Evolutionary conservation across 2,888 invertebrate genomes (phyloP).

Genomic region (Scaptomyza flava): DNA sequence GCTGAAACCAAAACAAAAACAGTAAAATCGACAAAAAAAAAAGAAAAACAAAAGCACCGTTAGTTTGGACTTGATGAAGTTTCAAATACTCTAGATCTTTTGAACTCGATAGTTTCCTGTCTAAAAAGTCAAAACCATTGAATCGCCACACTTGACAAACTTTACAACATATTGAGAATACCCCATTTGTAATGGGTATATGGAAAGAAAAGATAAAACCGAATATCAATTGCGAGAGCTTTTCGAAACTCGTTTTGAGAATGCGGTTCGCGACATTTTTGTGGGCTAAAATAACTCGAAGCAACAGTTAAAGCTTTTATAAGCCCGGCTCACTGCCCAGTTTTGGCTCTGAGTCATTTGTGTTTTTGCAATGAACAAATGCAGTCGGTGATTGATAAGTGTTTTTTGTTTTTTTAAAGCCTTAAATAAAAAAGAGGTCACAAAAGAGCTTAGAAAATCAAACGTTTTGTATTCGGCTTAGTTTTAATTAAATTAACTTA

Average conservation of each 20-base stretch:
- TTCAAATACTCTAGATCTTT: not conserved
- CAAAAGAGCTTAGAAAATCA: not conserved
- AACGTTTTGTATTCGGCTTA: not conserved
- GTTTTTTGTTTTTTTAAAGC: conserved; percentile 4
- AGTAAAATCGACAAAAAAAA: conserved; percentile 32
- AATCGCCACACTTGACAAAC: too few species aligned
- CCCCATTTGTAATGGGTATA: conserved; percentile 7
- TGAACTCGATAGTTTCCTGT: too few species aligned
- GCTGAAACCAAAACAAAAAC: conserved; percentile 50
- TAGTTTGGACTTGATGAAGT: not conserved
- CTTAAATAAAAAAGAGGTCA: conserved; percentile 5
- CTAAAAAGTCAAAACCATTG: too few species aligned
- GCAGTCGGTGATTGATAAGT: conserved; percentile 40
- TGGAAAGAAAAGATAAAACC: conserved; percentile 18
- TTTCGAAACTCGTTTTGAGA: conserved; percentile 62
- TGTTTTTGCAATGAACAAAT: conserved; percentile 57
- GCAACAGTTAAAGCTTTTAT: conserved; percentile 17
- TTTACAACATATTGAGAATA: not conserved
- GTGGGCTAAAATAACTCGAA: conserved; percentile 55
- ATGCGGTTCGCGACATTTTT: conserved; percentile 62
- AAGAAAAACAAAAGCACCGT: not conserved
- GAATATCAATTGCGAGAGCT: conserved; percentile 42
- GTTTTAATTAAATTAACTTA: conserved; percentile 25
- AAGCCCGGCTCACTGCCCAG: conserved; percentile 32
- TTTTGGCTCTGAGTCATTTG: conserved; percentile 62